Evolutionary conservation across 35 echinoderm and acorn worm genomes (phyloP).

Genomic region (Ptychodera flava): DNA sequence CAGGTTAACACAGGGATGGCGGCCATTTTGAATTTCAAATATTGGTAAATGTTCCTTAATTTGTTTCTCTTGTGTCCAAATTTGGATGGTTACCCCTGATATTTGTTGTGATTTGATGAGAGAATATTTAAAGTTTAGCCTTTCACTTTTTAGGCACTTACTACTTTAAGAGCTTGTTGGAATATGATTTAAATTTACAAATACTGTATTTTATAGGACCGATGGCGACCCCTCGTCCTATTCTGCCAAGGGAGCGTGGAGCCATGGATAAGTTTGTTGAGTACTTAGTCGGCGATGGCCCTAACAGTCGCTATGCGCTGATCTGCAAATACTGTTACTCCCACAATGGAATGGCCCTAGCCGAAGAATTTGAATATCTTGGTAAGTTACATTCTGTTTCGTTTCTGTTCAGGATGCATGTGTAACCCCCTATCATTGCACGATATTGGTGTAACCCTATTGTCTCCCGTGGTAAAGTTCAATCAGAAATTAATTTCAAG

Average conservation of each 20-base stretch:
- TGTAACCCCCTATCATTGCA: not conserved
- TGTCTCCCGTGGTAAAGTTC: not conserved
- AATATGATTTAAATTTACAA: no score
- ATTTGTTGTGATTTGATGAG: no score
- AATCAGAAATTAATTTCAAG: not conserved
- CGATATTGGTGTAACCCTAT: not conserved
- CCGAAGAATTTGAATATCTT: constrained; percentile 98
- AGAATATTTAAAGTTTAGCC: no score
- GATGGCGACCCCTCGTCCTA: constrained; percentile 64
- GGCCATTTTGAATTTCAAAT: no score
- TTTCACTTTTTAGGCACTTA: no score
- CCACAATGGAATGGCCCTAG: constrained; percentile 94
- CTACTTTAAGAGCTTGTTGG: no score
- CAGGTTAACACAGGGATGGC: no score
- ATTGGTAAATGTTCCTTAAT: no score
- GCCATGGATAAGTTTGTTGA: constrained; percentile 90
- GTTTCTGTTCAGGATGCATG: not conserved
- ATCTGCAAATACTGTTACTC: constrained; percentile 92
- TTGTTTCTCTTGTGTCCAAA: no score
- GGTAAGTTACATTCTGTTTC: constrained; percentile 43
- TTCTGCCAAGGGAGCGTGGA: constrained; percentile 64
- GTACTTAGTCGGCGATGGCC: constrained; percentile 86
- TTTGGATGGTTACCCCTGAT: no score
- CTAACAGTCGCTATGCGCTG: constrained; percentile 69
- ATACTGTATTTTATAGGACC: no score